Base-by-base conservation (phyloP, 2,888 invertebrate genomes). In the Cyclophora punctaria region DNA sequence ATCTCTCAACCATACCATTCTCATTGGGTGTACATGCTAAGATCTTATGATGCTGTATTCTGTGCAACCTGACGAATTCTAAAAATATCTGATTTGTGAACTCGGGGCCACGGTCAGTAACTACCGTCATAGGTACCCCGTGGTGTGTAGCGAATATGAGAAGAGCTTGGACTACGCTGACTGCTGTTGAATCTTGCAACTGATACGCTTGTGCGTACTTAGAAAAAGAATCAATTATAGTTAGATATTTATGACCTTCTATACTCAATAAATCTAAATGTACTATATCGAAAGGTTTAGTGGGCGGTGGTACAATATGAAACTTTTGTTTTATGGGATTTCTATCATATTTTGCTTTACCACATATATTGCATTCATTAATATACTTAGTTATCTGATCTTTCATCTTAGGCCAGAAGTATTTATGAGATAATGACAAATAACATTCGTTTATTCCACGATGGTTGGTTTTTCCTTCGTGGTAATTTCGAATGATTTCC, bases 381-480 rank as follows among this genome's bases (percentile, higher is more conserved):
- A 20, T 20, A 20, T 20, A 20, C 20, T 20, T 20, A 20, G 20
- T 20, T 20, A 65, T 55, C 0, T 57, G 42, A 0, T 68, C 62
- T 35, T 43, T 60, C 60, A 68, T 60, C 41, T 62, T 63, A 0
- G 66, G 63, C 64, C 66, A 67, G 46, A 53, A 66, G 20, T 64
- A 65, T 3, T 42, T 48, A 20, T 20, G 20, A 2, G 63, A 63
- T 5, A 67, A 37, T 2, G 67, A 51, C 34, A 61, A 34, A 33
- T 53, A 61, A 5, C 54, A 59, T 43, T 66, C 60, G 7, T 57
- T 64, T 33, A 62, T 67, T 3, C 64, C 63, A 0, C 63, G 47
- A 41, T 64, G 61, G 34, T 66, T 66, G 0, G 62, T 66, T 50
- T 66, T 66, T 3, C 67, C 67, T 0, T 63, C 61, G 44, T 67